Base-by-base conservation (phyloP, 2,797 vertebrate species). In the Coranthus polyacanthus region DNA sequence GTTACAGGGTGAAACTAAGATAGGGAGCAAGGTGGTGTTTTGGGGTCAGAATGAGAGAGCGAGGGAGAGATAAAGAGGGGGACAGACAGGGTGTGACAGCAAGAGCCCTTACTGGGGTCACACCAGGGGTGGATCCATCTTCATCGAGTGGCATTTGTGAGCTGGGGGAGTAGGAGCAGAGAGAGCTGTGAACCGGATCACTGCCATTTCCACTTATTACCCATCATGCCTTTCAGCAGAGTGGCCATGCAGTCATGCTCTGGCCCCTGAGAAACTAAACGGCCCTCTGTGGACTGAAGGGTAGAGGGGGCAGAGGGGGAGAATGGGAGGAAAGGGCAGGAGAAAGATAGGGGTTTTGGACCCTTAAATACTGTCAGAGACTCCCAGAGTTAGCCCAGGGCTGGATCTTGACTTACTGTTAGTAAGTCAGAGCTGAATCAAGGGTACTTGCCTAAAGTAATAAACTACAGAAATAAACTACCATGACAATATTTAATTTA, bases 141-240 rank as follows among this genome's bases (percentile, higher is more conserved):
- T 87, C 85, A 82, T 87, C 73, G 69, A 70, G 64, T 89, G 87
- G 82, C 85, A 81, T 86, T 84, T 79, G 81, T 88, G 79, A 80
- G 79, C 72, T 58, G 54, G 47, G 62, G 66, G 65, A 81, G 72
- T 60, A 55, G 50, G 72, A 84, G 77, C 71, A 57, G 73, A 17
- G 36, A 82, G 80, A 78, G 86, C 86, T 15, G 53, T 79, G 87
- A 89, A 82, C 82, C 78, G 80, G 82, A 91, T 90, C 91, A 59
- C 81, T 90, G 88, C 86, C 84, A 88, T 87, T 92, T 93, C 84
- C 82, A 84, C 84, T 91, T 88, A 92, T 92, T 93, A 91, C 89
- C 88, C 89, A 90, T 89, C 88, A 89, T 89, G 89, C 89, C 83
- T 93, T 92, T 90, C 88, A 90, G 83, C 78, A 79, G 75, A 62